These are phyloP conservation scores for Typhlichthys subterraneus DNA, from an alignment of 2,797 vertebrate species.

Conservation along the genomic window DNA sequence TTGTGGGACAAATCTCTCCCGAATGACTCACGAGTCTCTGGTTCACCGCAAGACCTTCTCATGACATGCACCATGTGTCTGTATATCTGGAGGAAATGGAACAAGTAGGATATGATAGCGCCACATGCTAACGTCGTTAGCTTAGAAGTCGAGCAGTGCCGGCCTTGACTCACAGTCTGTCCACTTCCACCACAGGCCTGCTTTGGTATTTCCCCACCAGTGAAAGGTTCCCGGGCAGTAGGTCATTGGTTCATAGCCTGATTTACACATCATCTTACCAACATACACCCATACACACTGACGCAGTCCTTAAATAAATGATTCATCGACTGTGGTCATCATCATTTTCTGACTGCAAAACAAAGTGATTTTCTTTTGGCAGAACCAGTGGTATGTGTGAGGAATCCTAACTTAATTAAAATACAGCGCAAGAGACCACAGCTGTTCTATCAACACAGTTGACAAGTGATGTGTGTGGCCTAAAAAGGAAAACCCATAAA, in stretches of 20 bases:
- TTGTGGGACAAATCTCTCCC: constrained; percentile 6
- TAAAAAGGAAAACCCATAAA: no score
- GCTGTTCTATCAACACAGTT: no score
- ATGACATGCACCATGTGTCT: constrained; percentile 18
- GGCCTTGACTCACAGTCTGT: constrained; percentile 53
- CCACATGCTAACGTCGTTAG: constrained; percentile 56
- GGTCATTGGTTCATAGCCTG: background rate
- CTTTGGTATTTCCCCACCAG: constrained; percentile 28
- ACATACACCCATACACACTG: constrained; percentile 20
- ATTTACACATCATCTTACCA: constrained; percentile 37
- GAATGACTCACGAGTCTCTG: background rate
- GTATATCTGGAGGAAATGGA: constrained; percentile 9
- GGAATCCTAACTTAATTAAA: no score
- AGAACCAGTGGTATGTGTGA: no score
- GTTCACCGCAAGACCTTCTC: constrained; percentile 29
- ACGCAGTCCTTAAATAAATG: constrained; percentile 17
- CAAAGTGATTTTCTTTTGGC: no score
- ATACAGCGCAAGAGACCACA: no score
- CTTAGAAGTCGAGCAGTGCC: constrained; percentile 29
- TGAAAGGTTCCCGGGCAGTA: constrained; percentile 46
- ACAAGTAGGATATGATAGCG: constrained; percentile 24
- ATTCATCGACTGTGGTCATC: no score
- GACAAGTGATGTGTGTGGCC: no score
- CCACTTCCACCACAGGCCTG: constrained; percentile 26
- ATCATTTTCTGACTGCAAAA: no score